Evolutionary conservation across 2,888 invertebrate species (phyloP), one percentile per base, ranked within the genome.

Genomic region (Altica lythri): DNA sequence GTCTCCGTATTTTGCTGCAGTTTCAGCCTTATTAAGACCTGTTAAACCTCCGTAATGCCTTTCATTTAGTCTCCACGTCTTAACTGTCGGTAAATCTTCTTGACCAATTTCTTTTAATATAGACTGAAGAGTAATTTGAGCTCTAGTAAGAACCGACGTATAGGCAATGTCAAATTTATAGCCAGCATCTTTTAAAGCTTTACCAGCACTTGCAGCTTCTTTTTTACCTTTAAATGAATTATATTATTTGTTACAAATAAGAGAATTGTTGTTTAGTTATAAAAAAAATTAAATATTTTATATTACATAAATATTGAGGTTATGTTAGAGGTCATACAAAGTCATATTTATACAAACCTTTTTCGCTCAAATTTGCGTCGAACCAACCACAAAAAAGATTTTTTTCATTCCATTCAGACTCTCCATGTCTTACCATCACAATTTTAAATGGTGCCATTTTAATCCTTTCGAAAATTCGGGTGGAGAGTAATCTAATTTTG

Each of bases 41-140:
- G 85, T 86, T 1, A 86, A 75, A n/a, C 83, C 83, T 32, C 85
- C 85, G 66, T 85, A 86, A 64, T 85, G 85, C 58, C 85, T 77
- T 69, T 85, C 85, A 64, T 85, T 85, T 10, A 85, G 72, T 6
- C 85, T 76, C 86, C 85, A 85, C 1, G 83, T 83, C 66, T 83
- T 83, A 0, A 76, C 61, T 46, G 81, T 69, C 1, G 81, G 80
- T 57, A 86, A 72, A 64, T 79, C 74, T 30, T 79, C 75, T 68
- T 85, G 84, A 1, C 77, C 80, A 52, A 81, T 81, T 70, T 80
- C 82, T 45, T 81, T 79, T n/a, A 85, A 68, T 60, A 85, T 82
- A 0, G 78, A 62, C 37, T 77, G 76, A 18, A 85, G 72, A 1
- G 85, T 86, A 32, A 79, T 76, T 65, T 85, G 81, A 1, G 86